These are phyloP conservation scores for Pteronura brasiliensis DNA, from an alignment of 2,113 vertebrate genomes.

Conservation along the genomic window DNA sequence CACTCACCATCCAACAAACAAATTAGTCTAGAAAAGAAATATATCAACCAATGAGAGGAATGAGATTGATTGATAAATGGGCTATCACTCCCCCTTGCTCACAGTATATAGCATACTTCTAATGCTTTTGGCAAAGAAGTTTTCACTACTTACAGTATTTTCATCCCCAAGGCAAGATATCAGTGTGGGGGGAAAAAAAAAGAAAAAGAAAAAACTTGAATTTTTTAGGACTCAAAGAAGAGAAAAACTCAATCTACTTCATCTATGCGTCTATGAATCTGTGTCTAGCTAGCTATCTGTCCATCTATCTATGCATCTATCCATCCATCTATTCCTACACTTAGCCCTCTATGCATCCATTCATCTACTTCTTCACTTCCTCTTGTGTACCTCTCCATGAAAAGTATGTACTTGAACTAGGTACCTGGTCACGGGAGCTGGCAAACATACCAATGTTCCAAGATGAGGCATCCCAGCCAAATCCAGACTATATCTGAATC, in stretches of 20 bases:
- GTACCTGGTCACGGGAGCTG: background rate
- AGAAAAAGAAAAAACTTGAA: background rate
- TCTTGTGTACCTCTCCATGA: background rate
- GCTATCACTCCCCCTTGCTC: background rate
- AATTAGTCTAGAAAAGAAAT: conserved; percentile 66
- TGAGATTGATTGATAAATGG: conserved; percentile 33
- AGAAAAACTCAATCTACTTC: background rate
- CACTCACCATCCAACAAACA: conserved; percentile 62
- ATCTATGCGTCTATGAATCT: background rate
- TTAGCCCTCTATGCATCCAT: background rate
- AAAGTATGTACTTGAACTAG: background rate
- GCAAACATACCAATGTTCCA: background rate
- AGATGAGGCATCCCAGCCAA: background rate
- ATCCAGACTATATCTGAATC: background rate
- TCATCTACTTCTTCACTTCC: background rate
- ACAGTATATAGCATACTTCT: background rate
- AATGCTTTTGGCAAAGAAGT: background rate
- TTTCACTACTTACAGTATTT: background rate
- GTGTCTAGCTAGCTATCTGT: background rate
- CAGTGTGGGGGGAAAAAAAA: background rate
- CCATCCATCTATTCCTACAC: background rate
- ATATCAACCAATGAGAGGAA: conserved; percentile 21
- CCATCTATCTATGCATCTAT: background rate
- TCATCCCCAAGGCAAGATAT: background rate
- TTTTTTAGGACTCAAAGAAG: background rate